These are phyloP conservation scores for Asarcornis scutulata DNA, from an alignment of 2,113 vertebrate species.

Conservation along the genomic window DNA sequence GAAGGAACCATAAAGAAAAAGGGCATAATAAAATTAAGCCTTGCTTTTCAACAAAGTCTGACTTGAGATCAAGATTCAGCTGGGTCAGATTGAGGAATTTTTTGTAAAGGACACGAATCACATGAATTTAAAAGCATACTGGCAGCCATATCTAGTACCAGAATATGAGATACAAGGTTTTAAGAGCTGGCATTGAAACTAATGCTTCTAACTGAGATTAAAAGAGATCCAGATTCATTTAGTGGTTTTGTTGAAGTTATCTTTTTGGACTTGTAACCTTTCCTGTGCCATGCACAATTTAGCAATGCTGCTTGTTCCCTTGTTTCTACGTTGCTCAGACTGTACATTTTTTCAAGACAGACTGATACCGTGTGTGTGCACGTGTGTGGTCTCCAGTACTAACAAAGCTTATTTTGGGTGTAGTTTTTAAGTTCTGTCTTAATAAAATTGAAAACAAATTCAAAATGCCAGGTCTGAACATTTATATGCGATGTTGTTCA, in stretches of 20 bases:
- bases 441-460: slow-evolving; percentile 21
- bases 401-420: slow-evolving; percentile 15
- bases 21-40: neutral
- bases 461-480: neutral
- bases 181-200: neutral
- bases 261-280: neutral
- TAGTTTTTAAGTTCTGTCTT: neutral
- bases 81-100: neutral
- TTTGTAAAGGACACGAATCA: neutral
- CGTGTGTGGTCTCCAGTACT: slow-evolving; percentile 23
- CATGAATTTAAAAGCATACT: neutral
- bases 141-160: neutral
- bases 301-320: neutral
- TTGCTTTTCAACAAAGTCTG: neutral
- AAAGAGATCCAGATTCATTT: neutral
- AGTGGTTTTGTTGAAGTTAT: neutral
- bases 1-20: neutral
- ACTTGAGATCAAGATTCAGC: neutral
- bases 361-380: neutral
- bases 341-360: neutral
- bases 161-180: neutral
- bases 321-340: neutral
- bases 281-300: neutral
- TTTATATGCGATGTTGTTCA: neutral
- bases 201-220: neutral